These are phyloP conservation scores for Zaprionus ghesquierei DNA, from an alignment of 1,140 invertebrate genomes.

Conservation along the genomic window DNA sequence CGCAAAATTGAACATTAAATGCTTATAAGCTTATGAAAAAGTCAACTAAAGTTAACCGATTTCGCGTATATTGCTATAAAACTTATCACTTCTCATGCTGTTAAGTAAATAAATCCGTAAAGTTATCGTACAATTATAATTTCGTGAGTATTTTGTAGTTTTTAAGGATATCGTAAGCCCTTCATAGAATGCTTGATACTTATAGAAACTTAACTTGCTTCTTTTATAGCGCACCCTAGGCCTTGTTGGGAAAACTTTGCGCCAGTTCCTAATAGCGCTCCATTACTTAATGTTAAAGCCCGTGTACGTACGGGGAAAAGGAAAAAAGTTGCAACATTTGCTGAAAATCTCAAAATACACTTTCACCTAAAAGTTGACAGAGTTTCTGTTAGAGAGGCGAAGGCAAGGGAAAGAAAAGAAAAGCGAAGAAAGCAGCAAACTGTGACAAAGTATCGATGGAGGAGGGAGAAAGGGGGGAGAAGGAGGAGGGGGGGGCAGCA, in stretches of 20 bases:
- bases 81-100: background rate
- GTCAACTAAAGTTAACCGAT: background rate
- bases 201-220: conserved; percentile 10
- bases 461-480: background rate
- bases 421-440: conserved; percentile 48
- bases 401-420: background rate
- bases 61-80: background rate
- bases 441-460: conserved; percentile 64
- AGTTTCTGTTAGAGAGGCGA: conserved; percentile 24
- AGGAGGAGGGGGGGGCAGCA: background rate
- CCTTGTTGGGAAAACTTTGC: conserved; percentile 30
- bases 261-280: conserved; percentile 44
- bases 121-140: conserved; percentile 5
- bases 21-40: background rate
- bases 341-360: conserved; percentile 60
- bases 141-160: conserved; percentile 13
- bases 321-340: conserved; percentile 54
- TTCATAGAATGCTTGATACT: background rate
- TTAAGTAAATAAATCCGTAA: background rate
- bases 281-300: conserved; percentile 74
- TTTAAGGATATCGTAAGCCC: conserved; percentile 13
- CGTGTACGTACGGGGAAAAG: conserved; percentile 43
- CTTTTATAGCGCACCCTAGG: conserved; percentile 28
- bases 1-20: background rate
- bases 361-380: conserved; percentile 76